Percentiles rank a stretch among this genome's conserved stretches.
These are phyloP conservation scores for Oncorhynchus masou DNA, from an alignment of 2,113 vertebrate species.

Conservation along the genomic window DNA sequence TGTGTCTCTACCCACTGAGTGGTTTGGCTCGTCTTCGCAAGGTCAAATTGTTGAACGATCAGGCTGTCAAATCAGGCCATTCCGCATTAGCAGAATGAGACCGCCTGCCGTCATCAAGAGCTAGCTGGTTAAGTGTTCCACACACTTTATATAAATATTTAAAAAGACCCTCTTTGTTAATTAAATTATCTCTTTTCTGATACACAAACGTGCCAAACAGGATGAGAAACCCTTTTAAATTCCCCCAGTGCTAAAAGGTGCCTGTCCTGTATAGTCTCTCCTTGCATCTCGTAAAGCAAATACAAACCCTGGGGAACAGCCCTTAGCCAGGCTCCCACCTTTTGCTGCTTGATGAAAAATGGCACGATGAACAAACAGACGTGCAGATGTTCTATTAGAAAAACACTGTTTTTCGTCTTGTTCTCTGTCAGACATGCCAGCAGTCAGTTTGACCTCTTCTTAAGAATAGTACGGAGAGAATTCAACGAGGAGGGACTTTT, in stretches of 20 bases:
- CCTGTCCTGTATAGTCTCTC: constrained; percentile 14
- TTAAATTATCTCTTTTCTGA: constrained; percentile 55
- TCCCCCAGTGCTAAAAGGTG: constrained; percentile 28
- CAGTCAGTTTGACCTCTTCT: constrained; percentile 47
- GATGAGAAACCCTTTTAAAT: constrained; percentile 26
- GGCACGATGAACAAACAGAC: constrained; percentile 34
- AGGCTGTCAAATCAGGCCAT: constrained; percentile 45
- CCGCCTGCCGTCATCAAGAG: constrained; percentile 54
- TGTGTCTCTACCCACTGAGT: not conserved
- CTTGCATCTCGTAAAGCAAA: constrained; percentile 36
- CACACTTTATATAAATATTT: constrained; percentile 69
- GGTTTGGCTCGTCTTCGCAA: constrained; percentile 6
- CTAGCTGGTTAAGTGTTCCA: constrained; percentile 54
- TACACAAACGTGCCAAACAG: constrained; percentile 24
- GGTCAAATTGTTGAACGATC: constrained; percentile 37
- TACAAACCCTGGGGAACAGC: constrained; percentile 8
- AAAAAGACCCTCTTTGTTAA: constrained; percentile 66
- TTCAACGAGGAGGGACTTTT: constrained; percentile 32
- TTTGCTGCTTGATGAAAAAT: constrained; percentile 43
- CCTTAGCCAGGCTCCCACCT: constrained; percentile 26
- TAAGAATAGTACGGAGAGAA: constrained; percentile 38
- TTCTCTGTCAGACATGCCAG: constrained; percentile 56
- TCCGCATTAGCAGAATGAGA: constrained; percentile 57
- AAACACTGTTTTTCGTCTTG: constrained; percentile 36
- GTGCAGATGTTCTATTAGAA: constrained; percentile 43